Conservation (phyloP, 2,797 vertebrate genomes). For the Cottoperca gobio region DNA sequence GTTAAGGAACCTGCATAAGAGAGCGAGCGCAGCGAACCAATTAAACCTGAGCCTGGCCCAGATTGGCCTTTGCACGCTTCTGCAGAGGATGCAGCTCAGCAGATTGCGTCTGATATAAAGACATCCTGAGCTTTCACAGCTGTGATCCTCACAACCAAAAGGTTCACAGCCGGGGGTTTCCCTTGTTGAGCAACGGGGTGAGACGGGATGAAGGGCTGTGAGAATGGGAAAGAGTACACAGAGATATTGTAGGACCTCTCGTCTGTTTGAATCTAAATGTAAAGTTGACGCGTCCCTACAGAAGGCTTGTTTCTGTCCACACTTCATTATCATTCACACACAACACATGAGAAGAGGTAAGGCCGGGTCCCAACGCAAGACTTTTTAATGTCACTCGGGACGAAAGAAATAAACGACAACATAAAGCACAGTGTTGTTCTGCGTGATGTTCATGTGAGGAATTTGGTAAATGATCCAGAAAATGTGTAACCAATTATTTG, state of each 20-base stretch:
- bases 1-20: conserved; percentile 24
- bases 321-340: neutral
- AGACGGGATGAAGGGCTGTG: conserved; percentile 56
- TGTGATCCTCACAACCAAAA: conserved; percentile 55
- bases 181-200: conserved; percentile 46
- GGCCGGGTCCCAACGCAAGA: too few relatives aligned
- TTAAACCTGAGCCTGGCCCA: conserved; percentile 52
- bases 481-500: too few relatives aligned
- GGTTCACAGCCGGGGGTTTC: conserved; percentile 62
- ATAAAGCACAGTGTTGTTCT: too few relatives aligned
- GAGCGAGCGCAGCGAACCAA: conserved; percentile 46
- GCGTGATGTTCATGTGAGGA: too few relatives aligned
- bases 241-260: conserved; percentile 1
- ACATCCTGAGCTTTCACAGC: conserved; percentile 58
- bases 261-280: neutral
- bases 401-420: too few relatives aligned
- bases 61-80: conserved; percentile 42
- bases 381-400: too few relatives aligned
- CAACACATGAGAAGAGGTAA: neutral
- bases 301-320: neutral
- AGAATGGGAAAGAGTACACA: conserved; percentile 25
- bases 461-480: too few relatives aligned
- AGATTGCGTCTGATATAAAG: conserved; percentile 51
- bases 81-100: conserved; percentile 41
- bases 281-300: neutral